Base-by-base conservation (phyloP, 2,888 invertebrate genomes). In the Scelioninae gen. 1 region DNA sequence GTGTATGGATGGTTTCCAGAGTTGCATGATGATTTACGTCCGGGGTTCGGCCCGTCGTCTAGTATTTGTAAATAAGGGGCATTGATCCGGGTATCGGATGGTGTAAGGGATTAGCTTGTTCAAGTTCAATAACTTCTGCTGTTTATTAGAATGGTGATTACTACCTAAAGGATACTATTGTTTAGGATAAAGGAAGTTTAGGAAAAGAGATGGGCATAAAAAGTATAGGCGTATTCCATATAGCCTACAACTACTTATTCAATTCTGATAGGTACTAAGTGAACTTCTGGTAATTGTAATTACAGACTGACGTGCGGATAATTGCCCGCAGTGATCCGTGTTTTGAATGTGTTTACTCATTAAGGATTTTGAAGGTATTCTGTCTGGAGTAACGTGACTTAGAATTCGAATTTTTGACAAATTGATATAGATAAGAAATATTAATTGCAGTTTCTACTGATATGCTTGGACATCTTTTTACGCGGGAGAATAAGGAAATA, bases 41-140 rank as follows among this genome's bases (percentile, higher is more conserved):
- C 47, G 11, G 23, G 55, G 63, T 62, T 69, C 34, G 77, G 56
- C 40, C 40, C 45, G 72, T 60, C 58, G 72, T 72, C 60, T 63
- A 69, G 55, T 79, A 79, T 72, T 72, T 79, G 79, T 72, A 79
- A 79, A 79, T 79, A 79, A 79, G 66, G 78, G 72, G 65, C 79
- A 72, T 72, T 79, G 72, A 79, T 78, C 71, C 43, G 71, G 43
- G 43, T 72, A 78, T 79, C 60, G 69, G 72, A 38, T 79, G 16
- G 40, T 49, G 66, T 34, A 34, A 72, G 56, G 65, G 72, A 60
- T 66, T 66, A 71, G 51, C 49, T 60, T 23, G 66, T 65, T 53
- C 31, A 49, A 38, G 58, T 66, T 68, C 53, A 69, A 62, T 43
- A 29, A 60, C 51, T 71, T 53, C 58, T 60, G 32, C 23, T 34